phyloP scores from a whole-genome alignment of 2,888 invertebrate genomes.

The Acleris laterana region DNA sequence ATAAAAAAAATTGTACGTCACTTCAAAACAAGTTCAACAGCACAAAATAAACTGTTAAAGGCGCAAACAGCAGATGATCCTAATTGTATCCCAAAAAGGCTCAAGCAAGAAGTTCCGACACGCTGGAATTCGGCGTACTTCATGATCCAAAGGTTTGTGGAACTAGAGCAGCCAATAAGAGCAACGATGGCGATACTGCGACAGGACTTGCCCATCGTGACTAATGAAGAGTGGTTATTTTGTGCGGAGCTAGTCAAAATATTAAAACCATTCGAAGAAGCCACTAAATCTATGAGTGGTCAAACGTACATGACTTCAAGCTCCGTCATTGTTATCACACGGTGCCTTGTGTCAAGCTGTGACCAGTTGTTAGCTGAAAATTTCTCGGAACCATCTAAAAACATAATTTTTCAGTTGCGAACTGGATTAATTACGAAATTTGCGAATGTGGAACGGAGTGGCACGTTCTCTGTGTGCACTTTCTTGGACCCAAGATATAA shows the following conservation, averaged over 20 bases:
- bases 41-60: slow-evolving; percentile 38
- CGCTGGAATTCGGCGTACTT: slow-evolving; percentile 20
- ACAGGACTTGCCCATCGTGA: slow-evolving; percentile 28
- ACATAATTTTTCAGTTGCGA: slow-evolving; percentile 16
- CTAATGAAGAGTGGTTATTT: slow-evolving; percentile 28
- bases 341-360: slow-evolving; percentile 3
- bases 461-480: slow-evolving; percentile 39
- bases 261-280: slow-evolving; percentile 39
- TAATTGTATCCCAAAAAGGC: slow-evolving; percentile 14
- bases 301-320: slow-evolving; percentile 41
- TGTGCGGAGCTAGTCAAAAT: slow-evolving; percentile 28
- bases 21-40: slow-evolving; percentile 28
- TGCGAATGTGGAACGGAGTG: slow-evolving; percentile 38
- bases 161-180: slow-evolving; percentile 8
- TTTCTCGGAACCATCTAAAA: slow-evolving; percentile 14
- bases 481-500: slow-evolving; percentile 41
- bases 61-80: slow-evolving; percentile 32
- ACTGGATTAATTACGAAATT: slow-evolving; percentile 34
- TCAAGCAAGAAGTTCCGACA: slow-evolving; percentile 16
- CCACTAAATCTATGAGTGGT: slow-evolving; percentile 38
- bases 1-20: too few relatives aligned
- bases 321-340: slow-evolving; percentile 27
- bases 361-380: slow-evolving; percentile 27
- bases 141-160: slow-evolving; percentile 19
- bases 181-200: slow-evolving; percentile 29